These are phyloP conservation scores for Pachyramphus minor DNA, from an alignment of 2,113 vertebrate genomes.

Conservation along the genomic window DNA sequence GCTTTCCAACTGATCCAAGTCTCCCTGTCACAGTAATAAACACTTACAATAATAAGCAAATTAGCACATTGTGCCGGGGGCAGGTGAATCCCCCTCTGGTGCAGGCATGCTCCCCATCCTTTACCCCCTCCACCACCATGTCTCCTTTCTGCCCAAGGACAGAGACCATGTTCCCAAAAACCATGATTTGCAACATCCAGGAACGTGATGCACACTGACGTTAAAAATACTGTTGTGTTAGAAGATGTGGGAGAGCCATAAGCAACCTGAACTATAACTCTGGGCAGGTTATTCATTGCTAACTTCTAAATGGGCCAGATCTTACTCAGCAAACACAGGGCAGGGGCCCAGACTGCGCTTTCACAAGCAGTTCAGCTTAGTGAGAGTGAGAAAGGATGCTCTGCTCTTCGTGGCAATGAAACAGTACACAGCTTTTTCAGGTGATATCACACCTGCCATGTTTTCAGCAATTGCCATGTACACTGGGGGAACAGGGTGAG, in stretches of 20 bases:
- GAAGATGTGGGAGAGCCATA: constrained; percentile 24
- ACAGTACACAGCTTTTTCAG: not conserved
- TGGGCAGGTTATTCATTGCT: constrained; percentile 69
- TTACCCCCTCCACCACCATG: not conserved
- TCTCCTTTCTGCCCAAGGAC: not conserved
- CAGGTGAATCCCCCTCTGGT: rapidly evolving
- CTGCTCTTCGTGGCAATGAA: not conserved
- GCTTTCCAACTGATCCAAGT: not conserved
- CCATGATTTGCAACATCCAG: not conserved
- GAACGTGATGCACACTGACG: not conserved
- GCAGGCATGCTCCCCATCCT: rapidly evolving
- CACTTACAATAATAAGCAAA: constrained; percentile 32
- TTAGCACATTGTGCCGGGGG: constrained; percentile 9
- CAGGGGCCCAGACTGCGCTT: constrained; percentile 48
- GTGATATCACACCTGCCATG: not conserved
- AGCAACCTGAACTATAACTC: constrained; percentile 4
- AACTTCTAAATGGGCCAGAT: constrained; percentile 73
- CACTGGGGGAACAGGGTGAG: not conserved
- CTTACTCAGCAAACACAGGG: constrained; percentile 74
- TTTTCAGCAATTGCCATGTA: not conserved
- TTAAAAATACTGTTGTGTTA: constrained; percentile 36
- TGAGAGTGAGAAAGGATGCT: not conserved
- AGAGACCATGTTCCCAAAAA: constrained; percentile 29
- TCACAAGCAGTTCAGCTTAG: constrained; percentile 53
- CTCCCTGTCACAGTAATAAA: constrained; percentile 31